Percentiles rank a stretch among this genome's conserved stretches.
Conservation (phyloP, 2,888 invertebrate species). For the Hypolimnas misippus region DNA sequence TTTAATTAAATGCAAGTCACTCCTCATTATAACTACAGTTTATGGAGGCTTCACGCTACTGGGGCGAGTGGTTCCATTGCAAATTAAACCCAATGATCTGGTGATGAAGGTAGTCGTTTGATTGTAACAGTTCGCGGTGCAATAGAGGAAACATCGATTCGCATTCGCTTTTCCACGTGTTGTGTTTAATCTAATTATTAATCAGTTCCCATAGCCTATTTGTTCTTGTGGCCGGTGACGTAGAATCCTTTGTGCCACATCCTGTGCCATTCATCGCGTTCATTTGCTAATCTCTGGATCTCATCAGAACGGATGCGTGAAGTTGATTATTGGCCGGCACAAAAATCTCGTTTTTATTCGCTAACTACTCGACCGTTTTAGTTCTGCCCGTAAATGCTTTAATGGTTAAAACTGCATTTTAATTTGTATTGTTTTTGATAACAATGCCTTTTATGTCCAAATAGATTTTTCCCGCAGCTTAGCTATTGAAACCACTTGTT, state of each 20-base stretch:
- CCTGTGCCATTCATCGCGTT: conserved; percentile 66
- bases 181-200: conserved; percentile 78
- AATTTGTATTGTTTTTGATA: conserved; percentile 34
- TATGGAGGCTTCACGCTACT: conserved; percentile 24
- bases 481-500: neutral
- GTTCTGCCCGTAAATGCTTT: conserved; percentile 33
- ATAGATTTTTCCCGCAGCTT: conserved; percentile 20
- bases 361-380: conserved; percentile 43
- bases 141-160: conserved; percentile 53
- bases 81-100: conserved; percentile 21
- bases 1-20: conserved; percentile 30
- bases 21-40: conserved; percentile 26
- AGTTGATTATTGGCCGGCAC: conserved; percentile 52
- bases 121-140: conserved; percentile 29
- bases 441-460: conserved; percentile 28
- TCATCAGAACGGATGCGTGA: conserved; percentile 54
- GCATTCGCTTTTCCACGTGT: conserved; percentile 47
- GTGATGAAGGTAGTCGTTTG: conserved; percentile 12
- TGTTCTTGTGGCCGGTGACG: conserved; percentile 52
- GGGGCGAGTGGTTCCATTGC: neutral
- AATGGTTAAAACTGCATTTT: conserved; percentile 38
- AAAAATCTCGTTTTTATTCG: conserved; percentile 46
- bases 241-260: conserved; percentile 57
- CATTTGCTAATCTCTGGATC: conserved; percentile 58
- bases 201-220: conserved; percentile 77